These are phyloP conservation scores for Cavia porcellus DNA, from an alignment of 2,113 vertebrate genomes.

Conservation along the genomic window DNA sequence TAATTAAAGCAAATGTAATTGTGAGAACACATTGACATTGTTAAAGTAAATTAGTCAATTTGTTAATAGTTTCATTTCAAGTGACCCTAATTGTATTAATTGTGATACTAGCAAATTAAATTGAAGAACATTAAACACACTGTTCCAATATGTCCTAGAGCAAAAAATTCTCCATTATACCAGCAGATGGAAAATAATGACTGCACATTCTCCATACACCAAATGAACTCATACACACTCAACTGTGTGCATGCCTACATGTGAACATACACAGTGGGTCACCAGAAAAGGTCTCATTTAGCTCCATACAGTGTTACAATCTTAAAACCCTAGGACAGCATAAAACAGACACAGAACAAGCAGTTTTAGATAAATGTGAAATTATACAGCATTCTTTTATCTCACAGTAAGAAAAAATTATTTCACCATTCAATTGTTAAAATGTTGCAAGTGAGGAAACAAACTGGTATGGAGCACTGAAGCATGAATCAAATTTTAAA, in stretches of 20 bases:
- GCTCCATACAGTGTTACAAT: not conserved
- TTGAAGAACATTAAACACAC: slow-evolving; percentile 89
- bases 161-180: slow-evolving; percentile 85
- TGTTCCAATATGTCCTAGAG: slow-evolving; percentile 86
- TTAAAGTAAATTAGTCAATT: slow-evolving; percentile 90
- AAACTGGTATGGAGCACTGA: not conserved
- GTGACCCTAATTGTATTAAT: slow-evolving; percentile 91
- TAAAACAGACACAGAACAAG: not conserved
- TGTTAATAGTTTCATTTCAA: slow-evolving; percentile 90
- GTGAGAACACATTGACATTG: slow-evolving; percentile 90
- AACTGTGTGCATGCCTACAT: not conserved
- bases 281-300: not conserved
- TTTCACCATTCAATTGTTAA: slow-evolving; percentile 40
- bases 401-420: slow-evolving; percentile 30
- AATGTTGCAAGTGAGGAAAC: slow-evolving; percentile 37
- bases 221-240: not conserved
- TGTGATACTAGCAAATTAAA: slow-evolving; percentile 89
- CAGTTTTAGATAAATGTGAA: slow-evolving; percentile 20
- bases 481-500: not conserved
- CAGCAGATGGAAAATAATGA: slow-evolving; percentile 85
- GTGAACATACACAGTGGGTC: not conserved
- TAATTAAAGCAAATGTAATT: slow-evolving; percentile 90
- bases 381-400: slow-evolving; percentile 13
- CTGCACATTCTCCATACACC: slow-evolving; percentile 60
- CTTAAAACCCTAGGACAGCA: slow-evolving; percentile 21